phyloP scores from a whole-genome alignment of 2,888 invertebrate species.

The Geophilus truncorum region DNA sequence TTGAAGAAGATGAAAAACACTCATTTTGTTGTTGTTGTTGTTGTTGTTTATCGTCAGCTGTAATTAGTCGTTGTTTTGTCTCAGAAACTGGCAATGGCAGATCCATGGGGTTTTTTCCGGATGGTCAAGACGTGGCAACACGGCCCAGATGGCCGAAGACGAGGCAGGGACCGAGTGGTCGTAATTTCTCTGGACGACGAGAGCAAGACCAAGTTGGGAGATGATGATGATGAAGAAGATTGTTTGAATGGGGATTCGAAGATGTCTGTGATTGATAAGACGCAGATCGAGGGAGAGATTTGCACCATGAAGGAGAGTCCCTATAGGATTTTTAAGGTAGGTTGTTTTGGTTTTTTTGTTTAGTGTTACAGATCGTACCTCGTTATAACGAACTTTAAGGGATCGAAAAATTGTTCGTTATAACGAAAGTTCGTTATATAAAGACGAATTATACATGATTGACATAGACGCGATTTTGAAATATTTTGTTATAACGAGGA shows the following conservation, averaged over 20 bases:
- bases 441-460: too few relatives aligned
- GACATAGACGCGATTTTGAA: too few relatives aligned
- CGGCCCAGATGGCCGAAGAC: neutral
- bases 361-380: too few relatives aligned
- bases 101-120: constrained; percentile 23
- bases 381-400: too few relatives aligned
- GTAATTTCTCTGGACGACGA: neutral
- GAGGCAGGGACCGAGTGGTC: neutral
- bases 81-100: neutral
- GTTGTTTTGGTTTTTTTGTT: constrained; percentile 42
- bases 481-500: too few relatives aligned
- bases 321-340: constrained; percentile 65
- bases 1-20: too few relatives aligned
- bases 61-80: neutral
- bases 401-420: too few relatives aligned
- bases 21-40: neutral
- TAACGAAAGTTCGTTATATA: too few relatives aligned
- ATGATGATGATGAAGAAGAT: neutral
- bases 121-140: neutral
- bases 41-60: neutral
- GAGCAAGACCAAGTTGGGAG: neutral
- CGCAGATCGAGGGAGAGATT: constrained; percentile 52
- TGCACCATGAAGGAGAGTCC: constrained; percentile 72
- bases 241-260: neutral
- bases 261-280: neutral